Evolutionary conservation across 2,797 vertebrate species (phyloP), one percentile per base, ranked within the genome.

Genomic region (Thalassophryne amazonica): DNA sequence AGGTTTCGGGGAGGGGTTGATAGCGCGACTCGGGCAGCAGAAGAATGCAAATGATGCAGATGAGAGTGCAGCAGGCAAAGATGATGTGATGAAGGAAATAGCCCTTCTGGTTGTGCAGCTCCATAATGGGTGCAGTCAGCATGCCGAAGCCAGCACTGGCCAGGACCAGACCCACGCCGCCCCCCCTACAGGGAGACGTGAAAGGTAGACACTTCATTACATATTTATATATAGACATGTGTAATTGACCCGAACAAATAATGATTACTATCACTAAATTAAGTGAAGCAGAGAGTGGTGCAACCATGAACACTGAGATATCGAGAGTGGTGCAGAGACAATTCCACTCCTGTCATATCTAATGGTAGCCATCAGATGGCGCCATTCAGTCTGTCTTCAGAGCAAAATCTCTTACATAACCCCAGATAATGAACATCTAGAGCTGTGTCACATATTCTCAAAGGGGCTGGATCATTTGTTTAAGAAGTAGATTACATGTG

Each of bases 21-120:
- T 89, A 86, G 57, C 93, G 92, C 12, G 94, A 96, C 76, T 98
- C 96, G 0, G 96, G 97, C 80, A 99, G 90, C 76, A 99, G 90
- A 36, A 98, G 92, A 69, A 98, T 98, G 82, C 97, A 99, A 82
- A 97, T 99, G 85, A 98, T 98, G 87, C 97, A 99, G 87, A 99
- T 97, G 54, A 99, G 94, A 0, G 97, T 98, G 80, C 96, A 99
- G 90, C 96, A 98, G 87, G 97, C 95, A 0, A 99, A 99, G 83
- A 99, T 97, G 52, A 99, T 90, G 8, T 99, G 96, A 73, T 99
- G 97, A 39, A 99, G 92, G 83, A 99, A 99, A 76, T 97, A 99
- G 47, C 97, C 97, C 83, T 98, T 97, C 91, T 99, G 96, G 83
- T 99, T 98, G 84, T 98, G 96, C 15, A 99, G 93, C 62, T 99